Evolutionary conservation across 2,888 invertebrate species (phyloP), one percentile per base, ranked within the genome.

Genomic region (Harmothoe impar): DNA sequence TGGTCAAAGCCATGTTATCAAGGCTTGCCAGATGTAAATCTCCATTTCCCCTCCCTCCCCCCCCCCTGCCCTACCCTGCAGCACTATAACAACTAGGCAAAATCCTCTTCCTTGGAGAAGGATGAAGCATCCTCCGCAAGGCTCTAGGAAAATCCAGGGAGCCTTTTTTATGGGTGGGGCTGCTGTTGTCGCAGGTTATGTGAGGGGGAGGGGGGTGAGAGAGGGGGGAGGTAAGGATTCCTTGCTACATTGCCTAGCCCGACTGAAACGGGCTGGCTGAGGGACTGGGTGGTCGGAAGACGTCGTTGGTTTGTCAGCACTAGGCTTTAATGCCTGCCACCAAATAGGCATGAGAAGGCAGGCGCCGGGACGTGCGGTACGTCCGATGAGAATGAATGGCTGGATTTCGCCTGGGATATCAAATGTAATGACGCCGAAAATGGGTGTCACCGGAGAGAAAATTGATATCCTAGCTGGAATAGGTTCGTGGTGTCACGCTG

Each of bases 381-480:
- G 72, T 0, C 29, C 72, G 31, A 72, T 72, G 72, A 72, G 72
- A 29, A 72, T 25, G 29, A 72, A 72, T 29, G 25, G 72, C 72
- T n/a, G 72, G 29, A 72, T 72, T 72, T 72, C 72, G 31, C 72
- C 3, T 3, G 72, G 29, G 72, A 29, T 72, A 72, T 72, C 72
- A 72, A 29, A 72, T 72, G 72, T 72, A 72, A 72, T 72, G 72
- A 72, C 72, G 72, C 29, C 29, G 72, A 72, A 72, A 72, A 72
- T 72, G 72, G 72, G 72, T 72, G 72, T 72, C 72, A 72, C 72
- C 72, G 72, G 72, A 72, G 72, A 72, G 72, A 72, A 72, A n/a
- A 72, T 72, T 29, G 72, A 72, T 72, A 72, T 72, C 29, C 72
- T 0, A 29, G 72, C 25, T 72, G 72, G 25, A 29, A 72, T 72